Evolutionary conservation across 1,140 invertebrate genomes (phyloP).

Genomic region (Caenorhabditis tropicalis): DNA sequence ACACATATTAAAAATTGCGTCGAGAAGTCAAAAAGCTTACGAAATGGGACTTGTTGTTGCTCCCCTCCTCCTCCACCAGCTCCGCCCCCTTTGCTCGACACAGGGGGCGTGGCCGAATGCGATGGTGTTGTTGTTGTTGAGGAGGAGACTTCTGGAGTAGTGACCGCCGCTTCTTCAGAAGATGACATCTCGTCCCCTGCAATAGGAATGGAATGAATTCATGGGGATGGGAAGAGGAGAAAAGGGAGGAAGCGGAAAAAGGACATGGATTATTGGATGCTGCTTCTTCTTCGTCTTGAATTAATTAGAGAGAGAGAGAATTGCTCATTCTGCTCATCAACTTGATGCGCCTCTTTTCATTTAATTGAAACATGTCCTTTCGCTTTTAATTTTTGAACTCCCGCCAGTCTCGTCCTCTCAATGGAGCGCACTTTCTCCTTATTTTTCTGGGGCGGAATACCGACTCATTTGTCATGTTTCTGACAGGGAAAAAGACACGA

Average conservation of each 20-base stretch:
- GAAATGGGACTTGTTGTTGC: conserved; percentile 38
- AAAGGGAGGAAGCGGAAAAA: neutral
- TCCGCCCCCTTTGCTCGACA: conserved; percentile 26
- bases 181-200: neutral
- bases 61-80: conserved; percentile 11
- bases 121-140: neutral
- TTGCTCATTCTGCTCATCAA: neutral
- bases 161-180: conserved; percentile 17
- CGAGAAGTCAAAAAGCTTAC: neutral
- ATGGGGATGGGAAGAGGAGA: neutral
- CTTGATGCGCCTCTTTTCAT: neutral
- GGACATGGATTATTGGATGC: conserved; percentile 34
- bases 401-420: neutral
- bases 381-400: neutral
- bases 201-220: neutral
- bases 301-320: conserved; percentile 35
- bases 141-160: neutral
- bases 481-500: too few species aligned
- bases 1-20: neutral
- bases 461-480: neutral
- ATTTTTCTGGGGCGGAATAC: neutral
- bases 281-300: conserved; percentile 24
- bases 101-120: neutral
- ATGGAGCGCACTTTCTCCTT: neutral
- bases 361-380: neutral